A percentile compares a stretch with the other conserved stretches of the same genome.
Evolutionary conservation across 2,113 vertebrate species (phyloP).

Genomic region (Gulo gulo): DNA sequence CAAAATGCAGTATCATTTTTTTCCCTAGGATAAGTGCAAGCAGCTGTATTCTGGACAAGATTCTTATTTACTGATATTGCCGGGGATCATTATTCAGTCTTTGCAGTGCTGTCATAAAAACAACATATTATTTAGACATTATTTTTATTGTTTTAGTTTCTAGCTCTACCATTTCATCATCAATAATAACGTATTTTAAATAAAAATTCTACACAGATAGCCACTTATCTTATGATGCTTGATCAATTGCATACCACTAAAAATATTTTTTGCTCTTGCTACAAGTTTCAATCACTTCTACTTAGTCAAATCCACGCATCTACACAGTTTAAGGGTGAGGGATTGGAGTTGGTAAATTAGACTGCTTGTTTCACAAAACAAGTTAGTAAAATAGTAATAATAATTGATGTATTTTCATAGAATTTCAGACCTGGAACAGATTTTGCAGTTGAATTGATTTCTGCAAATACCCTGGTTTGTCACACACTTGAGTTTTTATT

Average conservation of each 20-base stretch:
- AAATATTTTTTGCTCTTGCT: neutral
- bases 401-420: neutral
- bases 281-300: neutral
- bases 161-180: neutral
- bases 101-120: neutral
- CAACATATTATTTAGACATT: neutral
- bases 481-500: neutral
- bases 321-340: neutral
- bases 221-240: neutral
- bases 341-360: neutral
- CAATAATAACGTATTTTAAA: neutral
- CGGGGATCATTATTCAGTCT: neutral
- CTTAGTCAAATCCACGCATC: neutral
- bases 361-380: neutral
- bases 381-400: neutral
- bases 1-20: neutral
- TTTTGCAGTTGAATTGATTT: neutral
- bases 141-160: slow-evolving; percentile 16
- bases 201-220: neutral
- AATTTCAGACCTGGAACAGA: neutral
- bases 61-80: neutral
- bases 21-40: neutral
- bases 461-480: neutral
- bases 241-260: neutral
- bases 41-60: neutral